Evolutionary conservation across 2,888 invertebrate genomes (phyloP), one percentile per base, ranked within the genome.

Genomic region (Rosalia funebris): DNA sequence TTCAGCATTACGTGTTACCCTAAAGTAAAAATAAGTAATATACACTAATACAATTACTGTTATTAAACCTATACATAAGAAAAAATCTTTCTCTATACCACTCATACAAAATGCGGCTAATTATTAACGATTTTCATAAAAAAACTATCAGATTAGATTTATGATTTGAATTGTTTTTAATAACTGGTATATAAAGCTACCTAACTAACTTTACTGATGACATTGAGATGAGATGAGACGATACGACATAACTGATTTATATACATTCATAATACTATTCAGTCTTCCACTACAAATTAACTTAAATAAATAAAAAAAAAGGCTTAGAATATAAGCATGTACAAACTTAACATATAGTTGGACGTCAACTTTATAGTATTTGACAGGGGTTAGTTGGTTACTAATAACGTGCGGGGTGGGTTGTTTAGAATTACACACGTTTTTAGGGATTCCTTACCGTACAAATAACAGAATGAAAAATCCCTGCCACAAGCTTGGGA

Each of bases 201-300:
- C 4, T 19, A 16, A 41, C 41, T 45, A 45, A 55, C 7, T 5
- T 32, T 48, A 52, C n/a, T n/a, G n/a, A 48, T 47, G 11, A 37
- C 47, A 56, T 42, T 42, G 17, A 17, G 42, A 36, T 31, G 39
- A 46, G 44, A 53, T 32, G 50, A 42, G 32, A 34, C 10, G 3
- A 16, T 14, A 37, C 10, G 11, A 34, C 34, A 34, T 46, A 53
- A 42, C 31, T 41, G 44, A n/a, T n/a, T n/a, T 63, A 60, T 61
- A 17, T 61, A 58, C 61, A 61, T 52, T 36, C 31, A 45, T 53
- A 65, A 58, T 57, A 58, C 64, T 65, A 65, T 59, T 65, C 64
- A 65, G 64, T 65, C 64, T 65, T 65, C 57, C 61, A 61, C 64
- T 64, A 64, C 62, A 65, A 65, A 65, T 63, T 63, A 62, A 61